Evolutionary conservation across 2,113 vertebrate species (phyloP).

Genomic region (Cheirogaleus medius): DNA sequence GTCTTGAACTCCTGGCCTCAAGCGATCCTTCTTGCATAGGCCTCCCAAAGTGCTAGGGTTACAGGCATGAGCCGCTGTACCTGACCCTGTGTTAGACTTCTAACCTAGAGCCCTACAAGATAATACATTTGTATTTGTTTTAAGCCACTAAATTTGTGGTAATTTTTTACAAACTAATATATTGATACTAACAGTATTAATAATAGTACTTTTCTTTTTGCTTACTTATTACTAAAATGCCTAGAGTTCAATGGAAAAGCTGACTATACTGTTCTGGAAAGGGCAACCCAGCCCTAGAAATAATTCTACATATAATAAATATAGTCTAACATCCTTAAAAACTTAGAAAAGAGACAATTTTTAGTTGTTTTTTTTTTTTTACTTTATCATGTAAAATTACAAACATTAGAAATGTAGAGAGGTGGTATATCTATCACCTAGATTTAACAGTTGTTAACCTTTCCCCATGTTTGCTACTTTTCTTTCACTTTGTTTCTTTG

Average conservation of each 20-base stretch:
- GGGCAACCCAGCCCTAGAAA: not conserved
- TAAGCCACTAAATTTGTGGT: not conserved
- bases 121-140: not conserved
- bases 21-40: no score
- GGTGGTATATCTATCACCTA: not conserved
- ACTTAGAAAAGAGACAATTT: not conserved
- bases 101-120: not conserved
- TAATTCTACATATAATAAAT: conserved; percentile 2
- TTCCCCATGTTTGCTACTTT: not conserved
- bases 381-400: not conserved
- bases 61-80: no score
- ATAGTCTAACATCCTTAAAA: not conserved
- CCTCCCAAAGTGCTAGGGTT: no score
- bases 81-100: no score
- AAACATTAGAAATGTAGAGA: not conserved
- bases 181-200: not conserved
- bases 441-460: not conserved
- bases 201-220: not conserved
- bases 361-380: not conserved
- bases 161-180: not conserved
- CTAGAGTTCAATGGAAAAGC: not conserved
- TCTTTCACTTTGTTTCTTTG: not conserved
- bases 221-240: not conserved
- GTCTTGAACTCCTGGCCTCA: no score
- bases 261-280: not conserved